Base-by-base conservation (phyloP, 2,113 vertebrate genomes). In the Tragulus kanchil region DNA sequence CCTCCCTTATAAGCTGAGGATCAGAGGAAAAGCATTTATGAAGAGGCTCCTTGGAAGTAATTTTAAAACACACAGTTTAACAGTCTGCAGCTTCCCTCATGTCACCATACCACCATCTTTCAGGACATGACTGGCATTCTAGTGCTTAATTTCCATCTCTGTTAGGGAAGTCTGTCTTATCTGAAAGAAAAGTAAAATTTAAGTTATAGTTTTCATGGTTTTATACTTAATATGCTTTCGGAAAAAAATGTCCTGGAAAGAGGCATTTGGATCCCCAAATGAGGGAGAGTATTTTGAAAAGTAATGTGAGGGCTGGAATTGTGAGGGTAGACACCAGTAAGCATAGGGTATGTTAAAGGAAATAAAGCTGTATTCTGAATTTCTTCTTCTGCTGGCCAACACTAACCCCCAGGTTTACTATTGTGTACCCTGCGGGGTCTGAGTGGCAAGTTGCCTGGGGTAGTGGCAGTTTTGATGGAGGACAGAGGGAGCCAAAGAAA, bases 1-100 rank as follows among this genome's bases (percentile, higher is more conserved):
- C 21, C n/a, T 71, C 92, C 89, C 77, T 95, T 95, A 52, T n/a
- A 95, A 71, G 7, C 78, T 81, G 45, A 48, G 54, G 14, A 15
- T 12, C 92, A 73, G 52, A 95, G 59, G 54, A 31, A 69, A 77
- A n/a, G 81, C 42, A 59, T n/a, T 13, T 42, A 23, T 81, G 12
- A 56, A 82, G 62, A 89, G 95, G 0, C 3, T 23, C 0, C 85
- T 85, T 61, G 81, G 23, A 56, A 89, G 4, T 88, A 42, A 69
- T 45, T 96, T 83, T 77, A 93, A 71, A 17, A 19, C 54, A 78
- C 52, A 25, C n/a, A 48, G 0, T 58, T 77, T 54, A 45, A 94
- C 23, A 59, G 15, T 85, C 28, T 73, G 25, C 73, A 52, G 12
- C 7, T 59, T 5, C 48, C 23, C 52, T 17, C 56, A 50, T 58